Evolutionary conservation across 1,140 invertebrate species (phyloP).

Genomic region (Drosophila sucinea): DNA sequence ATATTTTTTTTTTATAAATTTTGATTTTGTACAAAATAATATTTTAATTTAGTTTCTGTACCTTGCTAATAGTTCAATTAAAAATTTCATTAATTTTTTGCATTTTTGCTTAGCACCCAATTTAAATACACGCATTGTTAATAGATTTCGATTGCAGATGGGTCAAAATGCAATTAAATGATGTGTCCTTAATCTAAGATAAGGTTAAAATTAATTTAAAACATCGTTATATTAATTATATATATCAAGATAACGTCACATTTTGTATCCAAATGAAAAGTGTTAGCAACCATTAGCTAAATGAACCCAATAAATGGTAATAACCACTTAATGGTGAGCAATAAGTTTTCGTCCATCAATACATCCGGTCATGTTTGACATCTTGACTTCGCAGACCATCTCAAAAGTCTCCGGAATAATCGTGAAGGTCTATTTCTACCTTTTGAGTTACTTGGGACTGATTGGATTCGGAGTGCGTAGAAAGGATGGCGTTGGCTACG

Average conservation of each 20-base stretch:
- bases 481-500: neutral
- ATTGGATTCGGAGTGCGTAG: neutral
- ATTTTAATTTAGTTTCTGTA: too few relatives aligned
- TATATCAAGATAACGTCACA: neutral
- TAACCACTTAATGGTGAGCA: neutral
- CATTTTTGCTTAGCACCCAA: too few relatives aligned
- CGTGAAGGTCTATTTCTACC: neutral
- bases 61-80: too few relatives aligned
- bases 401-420: neutral
- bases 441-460: neutral
- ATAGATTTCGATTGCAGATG: too few relatives aligned
- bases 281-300: neutral
- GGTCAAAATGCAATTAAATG: too few relatives aligned
- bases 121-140: too few relatives aligned
- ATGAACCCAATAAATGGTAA: neutral
- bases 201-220: too few relatives aligned
- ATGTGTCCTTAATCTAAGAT: too few relatives aligned
- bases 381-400: neutral
- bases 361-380: neutral
- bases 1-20: too few relatives aligned
- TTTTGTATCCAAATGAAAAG: neutral
- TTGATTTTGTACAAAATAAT: too few relatives aligned
- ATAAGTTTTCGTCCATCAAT: neutral
- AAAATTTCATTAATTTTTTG: too few relatives aligned
- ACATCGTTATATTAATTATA: too few relatives aligned